These are phyloP conservation scores for Epiblema foenella DNA, from an alignment of 2,888 invertebrate genomes.

Conservation along the genomic window DNA sequence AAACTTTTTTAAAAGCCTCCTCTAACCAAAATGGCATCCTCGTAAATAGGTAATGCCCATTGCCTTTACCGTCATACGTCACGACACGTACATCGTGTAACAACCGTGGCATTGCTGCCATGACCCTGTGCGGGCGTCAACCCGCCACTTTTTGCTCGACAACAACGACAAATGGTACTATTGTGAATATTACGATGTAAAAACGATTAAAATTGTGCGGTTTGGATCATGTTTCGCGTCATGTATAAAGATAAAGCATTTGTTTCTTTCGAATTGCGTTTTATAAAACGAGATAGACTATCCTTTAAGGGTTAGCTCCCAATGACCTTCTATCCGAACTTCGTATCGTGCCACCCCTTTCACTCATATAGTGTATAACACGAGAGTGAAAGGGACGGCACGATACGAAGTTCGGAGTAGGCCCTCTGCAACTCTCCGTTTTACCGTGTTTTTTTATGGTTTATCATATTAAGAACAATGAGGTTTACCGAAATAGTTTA, in stretches of 20 bases:
- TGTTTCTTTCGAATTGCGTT: neutral
- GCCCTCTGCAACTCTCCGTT: too few species aligned
- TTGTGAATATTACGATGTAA: conserved; percentile 21
- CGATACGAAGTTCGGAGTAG: too few species aligned
- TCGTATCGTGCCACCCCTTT: too few species aligned
- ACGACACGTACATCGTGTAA: neutral
- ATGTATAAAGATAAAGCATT: neutral
- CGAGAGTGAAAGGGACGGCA: too few species aligned
- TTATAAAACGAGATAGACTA: neutral
- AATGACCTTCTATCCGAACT: too few species aligned
- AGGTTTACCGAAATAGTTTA: too few species aligned
- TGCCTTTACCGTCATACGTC: conserved; percentile 1
- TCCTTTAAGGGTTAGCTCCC: too few species aligned
- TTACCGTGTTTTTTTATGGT: too few species aligned
- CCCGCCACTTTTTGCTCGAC: conserved; percentile 22
- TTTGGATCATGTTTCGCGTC: neutral
- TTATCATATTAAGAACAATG: too few species aligned
- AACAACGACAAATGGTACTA: conserved; percentile 2
- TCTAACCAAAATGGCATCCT: neutral
- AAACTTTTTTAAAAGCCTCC: neutral
- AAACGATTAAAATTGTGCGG: neutral
- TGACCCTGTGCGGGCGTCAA: conserved; percentile 25
- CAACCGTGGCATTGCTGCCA: conserved; percentile 23
- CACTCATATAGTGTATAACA: too few species aligned
- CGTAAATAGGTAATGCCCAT: neutral